These are phyloP conservation scores for Halcyon senegalensis DNA, from an alignment of 2,113 vertebrate genomes.

Conservation along the genomic window DNA sequence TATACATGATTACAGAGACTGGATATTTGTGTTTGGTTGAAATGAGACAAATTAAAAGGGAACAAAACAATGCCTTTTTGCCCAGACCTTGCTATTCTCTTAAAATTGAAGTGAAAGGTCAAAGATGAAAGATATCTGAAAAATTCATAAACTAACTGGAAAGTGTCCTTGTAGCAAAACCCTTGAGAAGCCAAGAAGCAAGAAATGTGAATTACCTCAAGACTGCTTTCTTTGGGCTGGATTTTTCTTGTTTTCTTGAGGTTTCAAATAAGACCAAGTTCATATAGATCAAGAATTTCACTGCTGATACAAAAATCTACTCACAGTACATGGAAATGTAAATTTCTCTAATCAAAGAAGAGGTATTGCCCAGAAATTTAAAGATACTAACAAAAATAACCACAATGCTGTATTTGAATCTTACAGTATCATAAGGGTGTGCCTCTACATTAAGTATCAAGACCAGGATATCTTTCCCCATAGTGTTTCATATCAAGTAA, in stretches of 20 bases:
- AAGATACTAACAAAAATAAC: background rate
- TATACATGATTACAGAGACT: background rate
- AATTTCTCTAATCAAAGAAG: background rate
- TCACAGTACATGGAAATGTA: background rate
- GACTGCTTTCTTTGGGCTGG: background rate
- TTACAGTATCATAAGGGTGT: background rate
- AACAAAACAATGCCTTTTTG: background rate
- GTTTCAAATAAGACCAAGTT: background rate
- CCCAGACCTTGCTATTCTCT: background rate
- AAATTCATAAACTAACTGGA: constrained; percentile 15
- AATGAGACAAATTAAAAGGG: background rate
- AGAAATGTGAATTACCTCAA: background rate
- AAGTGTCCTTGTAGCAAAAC: background rate
- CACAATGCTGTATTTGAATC: background rate
- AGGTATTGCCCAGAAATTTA: background rate
- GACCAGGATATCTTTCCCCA: background rate
- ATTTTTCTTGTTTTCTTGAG: background rate
- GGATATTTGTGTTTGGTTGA: background rate
- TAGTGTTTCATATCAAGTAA: background rate
- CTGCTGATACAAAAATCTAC: background rate
- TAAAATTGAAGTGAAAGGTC: constrained; percentile 38
- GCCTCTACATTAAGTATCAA: background rate
- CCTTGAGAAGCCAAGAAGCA: background rate
- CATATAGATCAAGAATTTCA: background rate
- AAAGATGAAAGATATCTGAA: constrained; percentile 15